A percentile compares a stretch with the other conserved stretches of the same genome.
These are phyloP conservation scores for Odontamblyopus lacepedii DNA, from an alignment of 2,797 vertebrate species.

Conservation along the genomic window DNA sequence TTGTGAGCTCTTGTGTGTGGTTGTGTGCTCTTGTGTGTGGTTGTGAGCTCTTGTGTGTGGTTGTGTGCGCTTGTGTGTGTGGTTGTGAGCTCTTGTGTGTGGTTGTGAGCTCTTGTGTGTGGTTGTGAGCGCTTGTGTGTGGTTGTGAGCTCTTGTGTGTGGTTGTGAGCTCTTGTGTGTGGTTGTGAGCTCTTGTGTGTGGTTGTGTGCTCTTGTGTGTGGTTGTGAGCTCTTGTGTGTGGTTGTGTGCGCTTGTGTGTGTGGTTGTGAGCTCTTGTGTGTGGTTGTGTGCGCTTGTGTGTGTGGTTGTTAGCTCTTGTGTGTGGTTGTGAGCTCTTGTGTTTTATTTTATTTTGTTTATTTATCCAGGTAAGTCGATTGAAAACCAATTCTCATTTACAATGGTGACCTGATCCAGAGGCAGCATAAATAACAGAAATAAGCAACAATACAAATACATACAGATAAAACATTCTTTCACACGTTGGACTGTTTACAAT, in stretches of 20 bases:
- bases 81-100: background rate
- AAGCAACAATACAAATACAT: too few species aligned
- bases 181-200: background rate
- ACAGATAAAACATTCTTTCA: too few species aligned
- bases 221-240: background rate
- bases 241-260: background rate
- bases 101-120: background rate
- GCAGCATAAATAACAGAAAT: too few species aligned
- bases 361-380: too few species aligned
- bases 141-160: background rate
- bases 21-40: background rate
- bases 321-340: background rate
- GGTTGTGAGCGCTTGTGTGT: too few species aligned
- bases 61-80: background rate
- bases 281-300: too few species aligned
- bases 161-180: background rate
- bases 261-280: background rate
- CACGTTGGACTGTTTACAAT: too few species aligned
- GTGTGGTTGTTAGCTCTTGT: too few species aligned
- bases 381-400: too few species aligned
- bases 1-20: background rate
- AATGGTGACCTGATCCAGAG: too few species aligned
- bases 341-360: too few species aligned
- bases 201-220: background rate
- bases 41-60: background rate